Evolutionary conservation across 2,113 vertebrate species (phyloP), one percentile per base, ranked within the genome.

Genomic region (Regulus satrapa): DNA sequence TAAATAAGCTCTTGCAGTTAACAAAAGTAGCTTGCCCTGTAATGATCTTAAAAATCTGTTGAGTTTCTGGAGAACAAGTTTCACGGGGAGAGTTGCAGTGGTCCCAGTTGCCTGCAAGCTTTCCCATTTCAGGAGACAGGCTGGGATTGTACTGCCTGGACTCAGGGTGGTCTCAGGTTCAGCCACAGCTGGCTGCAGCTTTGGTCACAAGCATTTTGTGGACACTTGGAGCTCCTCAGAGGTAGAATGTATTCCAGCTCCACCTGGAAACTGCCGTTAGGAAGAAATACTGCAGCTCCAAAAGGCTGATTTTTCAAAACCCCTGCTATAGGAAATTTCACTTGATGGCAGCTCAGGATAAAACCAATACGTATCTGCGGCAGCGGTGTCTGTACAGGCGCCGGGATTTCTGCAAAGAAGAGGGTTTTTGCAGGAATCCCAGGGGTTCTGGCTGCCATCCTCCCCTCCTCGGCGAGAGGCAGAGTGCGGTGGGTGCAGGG

Each of bases 191-290:
- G 3, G 56, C 12, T 0, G 2, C 24, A 8, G 45, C 15, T 69
- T 38, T 10, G 18, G n/a, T 34, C 40, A 52, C 32, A 16, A 8
- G n/a, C 5, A 0, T n/a, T 56, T 15, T 31, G 21, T 17, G 59
- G 21, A 3, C 10, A 0, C 32, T 31, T 26, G 18, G 14, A 48
- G 56, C 16, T 23, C 38, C 16, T 68, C 5, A 14, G 10, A n/a
- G 19, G 12, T 25, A 7, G 0, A 5, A 4, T 8, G 25, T 13
- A 0, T 2, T 1, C 38, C 48, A 21, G 4, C 23, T 56, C 17
- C 3, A 1, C 20, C 2, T 14, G 2, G 18, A n/a, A 52, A 31
- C 6, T 8, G 10, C 8, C 9, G 25, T 38, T 2, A 38, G 54
- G 38, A n/a, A n/a, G 31, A 25, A 68, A 43, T 15, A 3, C 14